phyloP scores from a whole-genome alignment of 2,113 vertebrate species.

The Oryctolagus cuniculus region DNA sequence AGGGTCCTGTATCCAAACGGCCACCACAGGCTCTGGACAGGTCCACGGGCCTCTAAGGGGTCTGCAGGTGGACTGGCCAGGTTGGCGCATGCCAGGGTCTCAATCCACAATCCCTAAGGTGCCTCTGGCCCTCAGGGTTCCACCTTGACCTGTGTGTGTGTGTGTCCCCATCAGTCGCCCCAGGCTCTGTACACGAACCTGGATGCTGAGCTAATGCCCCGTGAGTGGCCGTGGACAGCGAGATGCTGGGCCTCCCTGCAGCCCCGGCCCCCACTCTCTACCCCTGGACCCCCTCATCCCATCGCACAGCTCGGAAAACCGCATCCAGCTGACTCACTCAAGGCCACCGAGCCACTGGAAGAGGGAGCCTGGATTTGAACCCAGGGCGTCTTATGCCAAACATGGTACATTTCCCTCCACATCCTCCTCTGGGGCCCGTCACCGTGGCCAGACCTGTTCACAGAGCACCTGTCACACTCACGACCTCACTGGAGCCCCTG shows the following conservation, averaged over 20 bases:
- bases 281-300: not conserved
- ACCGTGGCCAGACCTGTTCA: not conserved
- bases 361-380: not conserved
- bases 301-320: not conserved
- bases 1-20: not conserved
- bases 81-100: not conserved
- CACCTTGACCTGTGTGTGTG: not conserved
- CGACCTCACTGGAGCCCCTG: not conserved
- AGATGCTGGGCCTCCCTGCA: not conserved
- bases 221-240: no score
- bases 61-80: no score
- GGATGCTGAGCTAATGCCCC: not conserved
- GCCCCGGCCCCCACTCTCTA: accelerated
- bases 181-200: not conserved
- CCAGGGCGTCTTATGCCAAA: accelerated
- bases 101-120: no score
- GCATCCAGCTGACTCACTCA: not conserved
- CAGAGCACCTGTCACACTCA: not conserved
- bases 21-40: not conserved
- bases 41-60: not conserved
- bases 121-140: not conserved
- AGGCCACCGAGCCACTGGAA: not conserved
- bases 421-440: not conserved
- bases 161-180: not conserved
- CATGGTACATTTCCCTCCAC: accelerated